Conservation (phyloP, 2,113 vertebrate species). For the Sinosuthora webbiana region DNA sequence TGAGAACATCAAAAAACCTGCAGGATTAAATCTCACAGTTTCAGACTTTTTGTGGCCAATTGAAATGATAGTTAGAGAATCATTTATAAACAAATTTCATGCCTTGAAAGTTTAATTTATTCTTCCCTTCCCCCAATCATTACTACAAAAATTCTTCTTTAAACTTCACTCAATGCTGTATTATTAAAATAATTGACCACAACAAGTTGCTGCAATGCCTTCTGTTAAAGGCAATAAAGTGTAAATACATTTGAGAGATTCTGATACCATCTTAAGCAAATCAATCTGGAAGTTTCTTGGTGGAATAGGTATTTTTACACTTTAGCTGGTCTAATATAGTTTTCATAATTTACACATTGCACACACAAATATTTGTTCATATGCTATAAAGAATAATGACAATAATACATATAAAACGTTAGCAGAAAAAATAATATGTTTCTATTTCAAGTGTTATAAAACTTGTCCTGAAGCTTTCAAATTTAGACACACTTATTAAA, state of each 20-base stretch:
- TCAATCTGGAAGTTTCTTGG: background rate
- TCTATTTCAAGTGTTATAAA: background rate
- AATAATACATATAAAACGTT: background rate
- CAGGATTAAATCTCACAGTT: background rate
- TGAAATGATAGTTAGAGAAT: background rate
- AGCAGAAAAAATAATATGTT: background rate
- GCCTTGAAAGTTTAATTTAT: background rate
- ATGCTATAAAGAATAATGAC: background rate
- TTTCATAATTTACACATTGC: background rate
- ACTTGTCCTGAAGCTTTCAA: background rate
- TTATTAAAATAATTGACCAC: background rate
- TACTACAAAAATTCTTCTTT: background rate
- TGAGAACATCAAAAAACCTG: background rate
- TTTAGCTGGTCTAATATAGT: background rate
- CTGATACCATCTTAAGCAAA: background rate
- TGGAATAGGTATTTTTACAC: background rate
- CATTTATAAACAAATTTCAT: background rate
- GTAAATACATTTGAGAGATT: background rate
- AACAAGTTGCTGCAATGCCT: background rate
- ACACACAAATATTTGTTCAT: background rate
- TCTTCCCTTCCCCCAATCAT: background rate
- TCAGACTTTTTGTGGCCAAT: background rate
- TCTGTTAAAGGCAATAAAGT: background rate
- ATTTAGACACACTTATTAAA: background rate
- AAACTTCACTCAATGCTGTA: background rate